Conservation (phyloP, 2,888 invertebrate species). For the Mylabris sibirica region DNA sequence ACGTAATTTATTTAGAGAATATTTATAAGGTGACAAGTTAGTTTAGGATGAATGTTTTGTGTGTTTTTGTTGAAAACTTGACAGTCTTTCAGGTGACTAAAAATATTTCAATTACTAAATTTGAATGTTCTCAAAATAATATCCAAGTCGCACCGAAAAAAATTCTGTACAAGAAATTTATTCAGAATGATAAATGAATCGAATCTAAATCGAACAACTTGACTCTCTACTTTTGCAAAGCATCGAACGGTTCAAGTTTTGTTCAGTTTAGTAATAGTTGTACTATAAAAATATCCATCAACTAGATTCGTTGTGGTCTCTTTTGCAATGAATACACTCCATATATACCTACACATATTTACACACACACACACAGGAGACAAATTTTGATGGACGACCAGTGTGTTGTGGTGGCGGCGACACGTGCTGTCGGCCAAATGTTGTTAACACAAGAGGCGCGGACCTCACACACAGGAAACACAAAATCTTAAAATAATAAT, state of each 20-base stretch:
- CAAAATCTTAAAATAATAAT: not conserved
- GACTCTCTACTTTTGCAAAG: too few species aligned
- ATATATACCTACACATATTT: too few species aligned
- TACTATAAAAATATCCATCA: not conserved
- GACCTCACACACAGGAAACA: not conserved
- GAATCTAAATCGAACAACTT: too few species aligned
- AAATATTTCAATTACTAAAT: constrained; percentile 4
- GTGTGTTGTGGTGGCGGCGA: not conserved
- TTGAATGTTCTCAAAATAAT: not conserved
- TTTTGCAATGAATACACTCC: not conserved
- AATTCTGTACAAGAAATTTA: not conserved
- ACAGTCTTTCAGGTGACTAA: not conserved
- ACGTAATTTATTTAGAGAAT: constrained; percentile 8
- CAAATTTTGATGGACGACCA: constrained; percentile 8
- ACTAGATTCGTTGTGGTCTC: not conserved
- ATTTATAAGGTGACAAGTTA: constrained; percentile 8
- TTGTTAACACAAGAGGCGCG: not conserved
- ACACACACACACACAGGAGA: not conserved
- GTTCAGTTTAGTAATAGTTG: not conserved
- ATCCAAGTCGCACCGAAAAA: not conserved
- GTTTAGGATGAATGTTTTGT: not conserved
- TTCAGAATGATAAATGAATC: not conserved
- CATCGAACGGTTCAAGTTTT: not conserved
- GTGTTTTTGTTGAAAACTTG: constrained; percentile 10
- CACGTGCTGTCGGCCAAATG: constrained; percentile 12